Conservation (phyloP, 2,113 vertebrate species). For the Sinocyclocheilus anophthalmus region DNA sequence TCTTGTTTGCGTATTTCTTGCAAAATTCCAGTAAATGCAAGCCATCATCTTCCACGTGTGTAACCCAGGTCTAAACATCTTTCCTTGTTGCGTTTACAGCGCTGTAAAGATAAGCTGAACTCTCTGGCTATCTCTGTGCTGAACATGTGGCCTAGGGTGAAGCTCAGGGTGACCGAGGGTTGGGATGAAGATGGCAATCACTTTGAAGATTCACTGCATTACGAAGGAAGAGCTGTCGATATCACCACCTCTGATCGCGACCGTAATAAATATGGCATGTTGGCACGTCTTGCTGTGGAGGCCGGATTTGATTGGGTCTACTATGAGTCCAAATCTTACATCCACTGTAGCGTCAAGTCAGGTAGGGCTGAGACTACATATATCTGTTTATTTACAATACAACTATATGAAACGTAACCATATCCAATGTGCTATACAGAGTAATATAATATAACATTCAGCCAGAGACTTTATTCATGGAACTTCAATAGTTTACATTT, state of each 20-base stretch:
- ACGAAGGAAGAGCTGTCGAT: conserved; percentile 89
- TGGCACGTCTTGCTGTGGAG: conserved; percentile 89
- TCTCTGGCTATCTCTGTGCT: conserved; percentile 94
- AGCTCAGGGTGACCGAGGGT: conserved; percentile 90
- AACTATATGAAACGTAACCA: not conserved
- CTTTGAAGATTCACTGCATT: conserved; percentile 88
- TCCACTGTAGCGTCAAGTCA: conserved; percentile 96
- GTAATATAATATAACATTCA: not conserved
- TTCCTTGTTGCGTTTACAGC: conserved; percentile 71
- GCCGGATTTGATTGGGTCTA: conserved; percentile 95
- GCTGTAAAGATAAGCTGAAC: conserved; percentile 97
- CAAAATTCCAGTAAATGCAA: conserved; percentile 23
- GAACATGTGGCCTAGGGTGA: conserved; percentile 92
- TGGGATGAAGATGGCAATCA: conserved; percentile 94
- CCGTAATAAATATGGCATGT: conserved; percentile 90
- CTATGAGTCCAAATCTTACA: conserved; percentile 90
- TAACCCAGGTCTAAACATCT: conserved; percentile 27
- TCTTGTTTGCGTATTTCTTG: conserved; percentile 3
- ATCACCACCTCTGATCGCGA: conserved; percentile 93
- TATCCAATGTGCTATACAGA: not conserved
- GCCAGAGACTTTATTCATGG: not conserved
- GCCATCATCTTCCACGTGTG: conserved; percentile 19
- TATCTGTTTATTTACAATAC: not conserved
- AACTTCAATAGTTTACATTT: not conserved
- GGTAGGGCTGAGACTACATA: conserved; percentile 73